Evolutionary conservation across 2,113 vertebrate genomes (phyloP).

Genomic region (Todiramphus saurophagus): DNA sequence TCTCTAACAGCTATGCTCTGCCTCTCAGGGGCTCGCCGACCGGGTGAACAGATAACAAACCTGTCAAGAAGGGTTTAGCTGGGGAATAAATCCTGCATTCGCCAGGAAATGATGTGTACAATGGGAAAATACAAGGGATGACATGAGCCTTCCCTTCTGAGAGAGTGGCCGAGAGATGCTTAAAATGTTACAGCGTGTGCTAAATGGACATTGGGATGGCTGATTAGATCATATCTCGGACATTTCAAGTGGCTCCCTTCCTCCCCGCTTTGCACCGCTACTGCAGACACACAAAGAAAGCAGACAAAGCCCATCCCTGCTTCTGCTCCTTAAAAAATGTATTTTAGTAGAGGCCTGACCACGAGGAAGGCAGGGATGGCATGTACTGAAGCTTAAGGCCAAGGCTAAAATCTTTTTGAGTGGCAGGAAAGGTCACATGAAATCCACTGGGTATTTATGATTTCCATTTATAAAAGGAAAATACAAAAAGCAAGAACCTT

Average conservation of each 20-base stretch:
- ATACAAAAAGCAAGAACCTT: conserved; percentile 62
- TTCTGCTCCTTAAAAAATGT: background rate
- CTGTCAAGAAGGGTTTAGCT: conserved; percentile 86
- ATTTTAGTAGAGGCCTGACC: conserved; percentile 71
- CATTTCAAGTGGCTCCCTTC: conserved; percentile 77
- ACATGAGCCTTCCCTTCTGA: conserved; percentile 80
- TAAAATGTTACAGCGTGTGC: conserved; percentile 74
- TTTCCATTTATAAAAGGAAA: conserved; percentile 76
- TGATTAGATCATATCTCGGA: conserved; percentile 82
- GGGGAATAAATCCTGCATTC: conserved; percentile 82
- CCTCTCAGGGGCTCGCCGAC: conserved; percentile 82
- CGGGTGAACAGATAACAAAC: conserved; percentile 90
- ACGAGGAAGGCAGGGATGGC: conserved; percentile 66
- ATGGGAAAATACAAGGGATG: conserved; percentile 75
- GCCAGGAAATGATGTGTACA: conserved; percentile 84
- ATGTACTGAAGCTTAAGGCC: conserved; percentile 82
- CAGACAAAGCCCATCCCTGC: conserved; percentile 69
- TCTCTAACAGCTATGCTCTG: conserved; percentile 79
- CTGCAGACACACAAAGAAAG: conserved; percentile 66
- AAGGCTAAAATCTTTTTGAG: conserved; percentile 72
- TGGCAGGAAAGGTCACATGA: conserved; percentile 81
- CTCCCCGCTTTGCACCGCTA: conserved; percentile 57
- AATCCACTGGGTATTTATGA: conserved; percentile 70
- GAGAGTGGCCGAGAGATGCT: conserved; percentile 72
- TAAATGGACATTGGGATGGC: conserved; percentile 77